Percentiles rank a stretch among this genome's conserved stretches.
These are phyloP conservation scores for Muscicapa striata DNA, from an alignment of 2,797 vertebrate species.

Conservation along the genomic window DNA sequence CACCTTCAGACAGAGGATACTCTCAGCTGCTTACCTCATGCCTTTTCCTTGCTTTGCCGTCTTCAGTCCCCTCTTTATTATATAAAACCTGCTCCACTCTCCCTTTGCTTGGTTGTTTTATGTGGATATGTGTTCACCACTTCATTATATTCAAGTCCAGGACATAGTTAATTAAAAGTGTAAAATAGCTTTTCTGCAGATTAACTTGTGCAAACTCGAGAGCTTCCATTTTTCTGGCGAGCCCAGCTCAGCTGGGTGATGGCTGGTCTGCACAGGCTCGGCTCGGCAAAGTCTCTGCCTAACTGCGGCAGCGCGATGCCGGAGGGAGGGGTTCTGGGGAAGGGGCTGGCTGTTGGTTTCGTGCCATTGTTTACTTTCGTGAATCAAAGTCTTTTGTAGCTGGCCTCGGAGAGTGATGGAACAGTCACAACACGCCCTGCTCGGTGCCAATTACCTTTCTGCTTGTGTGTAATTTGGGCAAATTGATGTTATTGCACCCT, in stretches of 20 bases:
- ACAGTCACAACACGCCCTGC: conserved; percentile 55
- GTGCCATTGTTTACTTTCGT: conserved; percentile 75
- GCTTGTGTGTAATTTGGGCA: conserved; percentile 56
- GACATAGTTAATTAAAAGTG: neutral
- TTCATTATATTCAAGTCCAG: neutral
- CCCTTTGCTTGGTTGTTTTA: neutral
- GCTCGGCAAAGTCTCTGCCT: conserved; percentile 1
- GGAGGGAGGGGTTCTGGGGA: conserved; percentile 64
- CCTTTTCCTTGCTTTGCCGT: neutral
- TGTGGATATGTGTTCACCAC: neutral
- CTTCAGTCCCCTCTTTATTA: neutral
- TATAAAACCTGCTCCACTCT: neutral
- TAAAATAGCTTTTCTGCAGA: neutral
- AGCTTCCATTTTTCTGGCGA: neutral
- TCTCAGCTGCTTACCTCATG: neutral
- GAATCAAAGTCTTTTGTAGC: conserved; percentile 60
- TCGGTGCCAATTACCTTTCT: conserved; percentile 55
- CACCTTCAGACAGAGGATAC: neutral
- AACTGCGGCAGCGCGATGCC: conserved; percentile 41
- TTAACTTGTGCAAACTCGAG: neutral
- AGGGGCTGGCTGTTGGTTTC: conserved; percentile 55
- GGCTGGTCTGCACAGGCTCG: neutral
- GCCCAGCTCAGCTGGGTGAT: neutral
- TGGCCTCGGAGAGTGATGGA: conserved; percentile 48
- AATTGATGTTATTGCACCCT: conserved; percentile 50